Evolutionary conservation across 1,140 invertebrate genomes (phyloP).

Genomic region (Sycophaga agraensis): DNA sequence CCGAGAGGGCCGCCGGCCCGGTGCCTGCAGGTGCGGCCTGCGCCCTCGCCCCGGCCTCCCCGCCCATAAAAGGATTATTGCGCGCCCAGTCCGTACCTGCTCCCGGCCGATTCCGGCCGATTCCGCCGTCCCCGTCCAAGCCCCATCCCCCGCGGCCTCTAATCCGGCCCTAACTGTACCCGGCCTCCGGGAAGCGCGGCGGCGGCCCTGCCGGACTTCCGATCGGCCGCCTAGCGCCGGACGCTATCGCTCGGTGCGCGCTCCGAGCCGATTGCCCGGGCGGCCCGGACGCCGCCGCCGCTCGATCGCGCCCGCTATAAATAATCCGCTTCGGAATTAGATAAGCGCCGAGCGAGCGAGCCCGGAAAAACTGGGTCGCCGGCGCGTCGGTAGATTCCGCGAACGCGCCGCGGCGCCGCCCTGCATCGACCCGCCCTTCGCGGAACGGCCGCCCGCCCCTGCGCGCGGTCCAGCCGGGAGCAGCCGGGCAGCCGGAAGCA

Average conservation of each 20-base stretch:
- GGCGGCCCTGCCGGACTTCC: slow-evolving; percentile 16
- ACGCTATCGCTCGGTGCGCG: slow-evolving; percentile 11
- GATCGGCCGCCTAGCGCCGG: slow-evolving; percentile 22
- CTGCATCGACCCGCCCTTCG: too few species aligned
- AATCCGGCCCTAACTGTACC: slow-evolving; percentile 23
- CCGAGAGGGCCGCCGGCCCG: too few species aligned
- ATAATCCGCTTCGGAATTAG: background rate
- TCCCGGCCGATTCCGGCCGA: too few species aligned
- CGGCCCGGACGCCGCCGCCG: background rate
- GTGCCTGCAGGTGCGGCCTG: background rate
- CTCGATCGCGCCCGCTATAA: background rate
- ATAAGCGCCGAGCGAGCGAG: background rate
- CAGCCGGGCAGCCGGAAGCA: too few species aligned
- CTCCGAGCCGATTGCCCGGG: slow-evolving; percentile 14
- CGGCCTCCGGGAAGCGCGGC: too few species aligned
- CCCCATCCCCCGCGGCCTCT: background rate
- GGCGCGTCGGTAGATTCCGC: slow-evolving; percentile 9
- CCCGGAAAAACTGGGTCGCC: too few species aligned
- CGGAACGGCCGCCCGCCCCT: too few species aligned
- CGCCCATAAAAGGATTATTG: slow-evolving; percentile 28
- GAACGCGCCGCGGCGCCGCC: too few species aligned
- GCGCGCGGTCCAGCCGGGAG: background rate
- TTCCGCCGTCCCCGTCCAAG: too few species aligned
- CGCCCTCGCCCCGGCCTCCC: background rate
- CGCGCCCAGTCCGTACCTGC: slow-evolving; percentile 10